These are phyloP conservation scores for Acronicta psi DNA, from an alignment of 2,888 invertebrate genomes.

Conservation along the genomic window DNA sequence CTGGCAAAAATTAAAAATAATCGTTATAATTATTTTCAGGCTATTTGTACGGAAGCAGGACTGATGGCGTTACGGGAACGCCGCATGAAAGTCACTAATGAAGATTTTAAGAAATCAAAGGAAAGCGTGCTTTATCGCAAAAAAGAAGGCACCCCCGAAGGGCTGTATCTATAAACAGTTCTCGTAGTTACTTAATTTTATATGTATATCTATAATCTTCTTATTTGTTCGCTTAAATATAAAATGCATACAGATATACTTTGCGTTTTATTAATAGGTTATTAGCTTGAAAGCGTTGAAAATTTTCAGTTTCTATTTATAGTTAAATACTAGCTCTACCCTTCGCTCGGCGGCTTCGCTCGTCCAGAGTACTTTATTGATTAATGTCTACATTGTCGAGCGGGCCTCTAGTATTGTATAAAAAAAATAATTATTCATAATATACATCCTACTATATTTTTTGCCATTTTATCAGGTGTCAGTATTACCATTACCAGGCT, in stretches of 20 bases:
- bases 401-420: no score
- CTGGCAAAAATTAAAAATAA: not conserved
- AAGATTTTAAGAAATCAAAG: constrained; percentile 99
- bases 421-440: no score
- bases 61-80: constrained; percentile 99
- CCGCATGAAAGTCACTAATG: constrained; percentile 99
- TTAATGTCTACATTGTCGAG: no score
- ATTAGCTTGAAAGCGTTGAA: no score
- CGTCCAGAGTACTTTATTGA: no score
- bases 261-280: not conserved
- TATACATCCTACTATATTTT: no score
- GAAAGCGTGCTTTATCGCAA: constrained; percentile 99
- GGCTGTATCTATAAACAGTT: constrained; percentile 95
- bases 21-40: constrained; percentile 86
- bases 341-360: no score
- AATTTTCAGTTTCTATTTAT: no score
- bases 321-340: no score
- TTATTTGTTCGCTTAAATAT: constrained; percentile 46
- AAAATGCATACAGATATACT: constrained; percentile 37
- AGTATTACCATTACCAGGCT: no score
- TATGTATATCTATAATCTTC: constrained; percentile 25
- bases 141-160: constrained; percentile 99
- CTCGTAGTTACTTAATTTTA: constrained; percentile 45
- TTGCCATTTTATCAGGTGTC: no score
- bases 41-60: constrained; percentile 99